These are phyloP conservation scores for Sprattus sprattus DNA, from an alignment of 2,113 vertebrate species.

Conservation along the genomic window DNA sequence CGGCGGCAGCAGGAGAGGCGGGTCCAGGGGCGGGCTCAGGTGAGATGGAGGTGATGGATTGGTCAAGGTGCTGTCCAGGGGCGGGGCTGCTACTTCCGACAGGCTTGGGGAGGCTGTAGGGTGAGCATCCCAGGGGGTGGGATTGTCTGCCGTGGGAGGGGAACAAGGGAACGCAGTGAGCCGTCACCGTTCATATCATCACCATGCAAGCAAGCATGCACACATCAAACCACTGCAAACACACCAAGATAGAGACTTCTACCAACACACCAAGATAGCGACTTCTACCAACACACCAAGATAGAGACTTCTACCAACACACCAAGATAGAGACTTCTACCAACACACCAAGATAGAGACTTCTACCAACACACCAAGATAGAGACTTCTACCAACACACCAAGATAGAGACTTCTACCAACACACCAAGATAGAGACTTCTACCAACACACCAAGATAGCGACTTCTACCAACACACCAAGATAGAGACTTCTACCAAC, in stretches of 20 bases:
- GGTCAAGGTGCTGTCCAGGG: conserved; percentile 83
- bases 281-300: not conserved
- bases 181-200: not conserved
- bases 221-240: not conserved
- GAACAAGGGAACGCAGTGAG: conserved; percentile 45
- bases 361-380: not conserved
- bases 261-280: not conserved
- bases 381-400: too few species aligned
- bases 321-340: not conserved
- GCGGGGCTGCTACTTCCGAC: conserved; percentile 89
- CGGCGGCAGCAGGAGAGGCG: conserved; percentile 82
- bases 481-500: not conserved
- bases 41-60: conserved; percentile 90
- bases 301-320: too few species aligned
- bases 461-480: too few species aligned
- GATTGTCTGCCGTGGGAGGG: conserved; percentile 79
- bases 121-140: conserved; percentile 88
- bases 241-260: not conserved
- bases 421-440: conserved; percentile 2
- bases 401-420: not conserved
- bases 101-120: conserved; percentile 93
- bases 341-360: not conserved
- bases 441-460: not conserved
- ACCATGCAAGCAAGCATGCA: conserved; percentile 2
- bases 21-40: conserved; percentile 85